Base-by-base conservation (phyloP, 2,888 invertebrate species). In the Drosophila helvetica region DNA sequence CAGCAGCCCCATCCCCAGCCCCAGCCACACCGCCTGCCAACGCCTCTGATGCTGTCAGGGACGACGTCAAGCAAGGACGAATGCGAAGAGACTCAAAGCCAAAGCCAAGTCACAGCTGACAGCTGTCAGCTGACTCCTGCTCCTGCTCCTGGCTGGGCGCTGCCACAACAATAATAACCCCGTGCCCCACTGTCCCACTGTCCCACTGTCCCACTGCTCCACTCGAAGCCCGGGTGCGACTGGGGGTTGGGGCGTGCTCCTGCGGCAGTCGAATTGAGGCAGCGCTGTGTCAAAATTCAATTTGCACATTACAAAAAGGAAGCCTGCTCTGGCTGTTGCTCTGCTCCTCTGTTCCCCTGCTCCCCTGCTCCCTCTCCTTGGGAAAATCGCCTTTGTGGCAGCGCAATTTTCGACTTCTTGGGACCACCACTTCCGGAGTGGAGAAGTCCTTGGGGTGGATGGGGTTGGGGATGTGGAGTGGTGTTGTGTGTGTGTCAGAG, bases 261-360 rank as follows among this genome's bases (percentile, higher is more conserved):
- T 51, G 38, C 64, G 43, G 45, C 55, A 75, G 55, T 59, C 53
- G 63, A 75, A 69, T 75, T 62, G 53, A 63, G 59, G 54, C 71
- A 50, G 50, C 47, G 51, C 60, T 70, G 86, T 84, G 82, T 86
- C 85, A 82, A 82, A 88, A 88, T 89, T 90, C 76, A 88, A 89
- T 90, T 89, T 89, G 70, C 76, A 70, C 81, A 80, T 81, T 79
- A 79, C 74, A 68, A 79, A 76, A 74, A 55, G 68, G 58, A 46
- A 62, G 54, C 30, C 46, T 4, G 25, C 38, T 22, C 2, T 9
- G 25, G 15, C 25, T n/a, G 18, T 22, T 19, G 51, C 48, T 27
- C 27, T 10, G 43, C 17, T 3, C 27, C 46, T 18, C 46, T 12
- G n/a, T 3, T 22, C 15, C 18, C 25, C 33, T 42, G 27, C 3